A percentile compares a stretch with the other conserved stretches of the same genome.
These are phyloP conservation scores for Lithobates sylvaticus DNA, from an alignment of 2,797 vertebrate species.

Conservation along the genomic window DNA sequence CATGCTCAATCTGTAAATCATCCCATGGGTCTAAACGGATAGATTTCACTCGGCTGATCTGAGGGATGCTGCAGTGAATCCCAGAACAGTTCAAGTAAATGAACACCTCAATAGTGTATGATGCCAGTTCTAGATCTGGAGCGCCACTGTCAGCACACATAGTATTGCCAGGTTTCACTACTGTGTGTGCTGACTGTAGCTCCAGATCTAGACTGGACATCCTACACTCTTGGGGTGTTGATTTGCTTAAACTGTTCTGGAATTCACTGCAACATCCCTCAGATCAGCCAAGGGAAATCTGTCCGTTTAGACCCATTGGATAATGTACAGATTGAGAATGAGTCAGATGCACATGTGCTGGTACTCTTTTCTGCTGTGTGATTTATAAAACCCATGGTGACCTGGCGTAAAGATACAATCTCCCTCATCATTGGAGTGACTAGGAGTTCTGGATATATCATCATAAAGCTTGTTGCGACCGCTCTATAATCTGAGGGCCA, in stretches of 20 bases:
- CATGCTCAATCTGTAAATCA: no score
- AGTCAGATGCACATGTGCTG: no score
- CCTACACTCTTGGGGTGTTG: conserved; percentile 91
- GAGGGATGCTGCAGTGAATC: conserved; percentile 90
- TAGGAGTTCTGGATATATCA: no score
- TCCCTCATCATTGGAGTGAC: no score
- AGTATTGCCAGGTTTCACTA: no score
- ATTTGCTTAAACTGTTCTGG: conserved; percentile 94
- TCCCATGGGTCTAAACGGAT: conserved; percentile 79
- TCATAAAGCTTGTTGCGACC: no score
- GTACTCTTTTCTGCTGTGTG: no score
- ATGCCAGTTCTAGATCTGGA: conserved; percentile 94
- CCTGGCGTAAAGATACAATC: no score
- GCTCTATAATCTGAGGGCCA: no score
- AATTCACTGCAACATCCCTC: conserved; percentile 90
- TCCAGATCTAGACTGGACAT: conserved; percentile 94
- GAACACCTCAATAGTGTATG: conserved; percentile 91
- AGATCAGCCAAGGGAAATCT: conserved; percentile 92
- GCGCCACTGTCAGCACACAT: no score
- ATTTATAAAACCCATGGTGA: no score
- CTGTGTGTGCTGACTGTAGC: no score
- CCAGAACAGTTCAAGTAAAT: conserved; percentile 93
- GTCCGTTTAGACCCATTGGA: conserved; percentile 90
- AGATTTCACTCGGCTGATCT: conserved; percentile 92
- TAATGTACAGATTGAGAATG: conserved; percentile 82